Base-by-base conservation (phyloP, 64 coral and sea anemone species). In the Astreopora myriophthalma region DNA sequence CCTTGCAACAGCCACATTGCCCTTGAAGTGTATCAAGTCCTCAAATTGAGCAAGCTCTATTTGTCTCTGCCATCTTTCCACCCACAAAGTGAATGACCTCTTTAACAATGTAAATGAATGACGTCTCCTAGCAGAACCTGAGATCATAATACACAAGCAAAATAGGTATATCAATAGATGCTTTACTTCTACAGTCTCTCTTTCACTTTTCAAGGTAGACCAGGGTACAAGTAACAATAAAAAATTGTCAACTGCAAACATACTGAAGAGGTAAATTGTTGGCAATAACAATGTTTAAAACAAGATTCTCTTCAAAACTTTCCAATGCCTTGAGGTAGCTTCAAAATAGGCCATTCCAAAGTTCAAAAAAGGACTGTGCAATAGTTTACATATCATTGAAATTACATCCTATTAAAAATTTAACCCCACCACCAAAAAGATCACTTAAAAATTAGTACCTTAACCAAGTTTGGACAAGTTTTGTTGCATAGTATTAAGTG, bases 1-100 rank as follows among this genome's bases (percentile, higher is more conserved):
- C 74, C 87, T 89, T 57, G 71, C 80, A 28, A 72, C 63, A 40
- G 93, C 87, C 34, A 75, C 73, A 34, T 84, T 39, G 0, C 57
- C 87, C 31, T 90, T 95, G 39, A 74, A 68, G n/a, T 13, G 22
- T 9, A 95, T 89, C 48, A 89, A 34, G 48, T 95, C 93, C 20
- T 90, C 93, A 86, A 95, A 95, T 29, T 86, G 78, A 62, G 77
- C 36, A 76, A 95, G 69, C 51, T 95, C 46, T 48, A 34, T 22
- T 76, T 85, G 72, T 57, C 93, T 66, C 9, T 86, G 57, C 93
- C 78, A 90, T 44, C 75, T 76, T 69, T 20, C 34, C 46, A 64
- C 89, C 93, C 93, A 95, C 14, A 49, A 58, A 4, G 39, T 40
- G 35, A 95, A 90, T 68, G 55, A 57, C 71, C 69, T 69, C 57